Conservation (phyloP, 2,113 vertebrate genomes). For the Protobothrops mucrosquamatus region DNA sequence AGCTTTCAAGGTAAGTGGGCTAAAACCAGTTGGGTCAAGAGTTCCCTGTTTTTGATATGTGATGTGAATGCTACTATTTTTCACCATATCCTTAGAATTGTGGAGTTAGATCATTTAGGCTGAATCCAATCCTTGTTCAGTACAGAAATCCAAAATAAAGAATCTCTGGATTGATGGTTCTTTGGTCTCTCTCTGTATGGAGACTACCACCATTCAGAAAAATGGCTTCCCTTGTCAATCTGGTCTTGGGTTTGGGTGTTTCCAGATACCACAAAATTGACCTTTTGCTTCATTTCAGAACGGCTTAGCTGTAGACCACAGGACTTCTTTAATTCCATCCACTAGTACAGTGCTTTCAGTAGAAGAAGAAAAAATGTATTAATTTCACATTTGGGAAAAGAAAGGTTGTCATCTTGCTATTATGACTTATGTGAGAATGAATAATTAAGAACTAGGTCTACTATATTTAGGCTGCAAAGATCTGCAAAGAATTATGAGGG, state of each 20-base stretch:
- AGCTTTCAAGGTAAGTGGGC: conserved; percentile 80
- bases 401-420: background rate
- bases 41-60: background rate
- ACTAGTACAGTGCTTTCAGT: background rate
- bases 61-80: background rate
- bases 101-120: background rate
- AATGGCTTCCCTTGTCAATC: background rate
- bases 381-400: background rate
- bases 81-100: background rate
- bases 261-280: background rate
- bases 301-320: background rate
- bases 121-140: background rate
- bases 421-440: background rate
- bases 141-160: background rate
- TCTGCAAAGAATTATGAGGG: background rate
- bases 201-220: background rate
- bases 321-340: background rate
- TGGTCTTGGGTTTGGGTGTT: background rate
- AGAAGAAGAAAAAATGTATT: background rate
- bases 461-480: background rate
- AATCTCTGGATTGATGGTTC: background rate
- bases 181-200: background rate
- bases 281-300: background rate
- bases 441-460: background rate
- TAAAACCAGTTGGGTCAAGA: background rate